Conservation (phyloP, 92 coral and sea anemone genomes). For the Palythoa heliodiscus region DNA sequence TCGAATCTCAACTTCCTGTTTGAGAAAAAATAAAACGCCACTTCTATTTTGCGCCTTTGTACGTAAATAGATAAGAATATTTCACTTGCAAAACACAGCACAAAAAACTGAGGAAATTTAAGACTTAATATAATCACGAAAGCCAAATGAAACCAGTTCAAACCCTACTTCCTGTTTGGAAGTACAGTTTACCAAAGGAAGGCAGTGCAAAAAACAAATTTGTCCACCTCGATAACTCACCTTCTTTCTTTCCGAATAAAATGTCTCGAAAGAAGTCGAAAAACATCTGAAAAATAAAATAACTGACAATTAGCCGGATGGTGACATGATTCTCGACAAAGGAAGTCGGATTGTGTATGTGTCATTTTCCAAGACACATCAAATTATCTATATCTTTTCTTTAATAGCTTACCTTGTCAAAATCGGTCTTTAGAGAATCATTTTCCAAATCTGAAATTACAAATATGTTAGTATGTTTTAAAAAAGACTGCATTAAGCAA, state of each 20-base stretch:
- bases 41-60: background rate
- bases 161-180: constrained; percentile 33
- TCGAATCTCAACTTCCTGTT: no score
- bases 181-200: background rate
- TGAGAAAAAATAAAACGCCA: background rate
- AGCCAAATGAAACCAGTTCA: background rate
- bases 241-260: constrained; percentile 68
- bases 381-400: background rate
- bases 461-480: constrained; percentile 2
- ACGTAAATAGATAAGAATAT: background rate
- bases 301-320: background rate
- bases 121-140: background rate
- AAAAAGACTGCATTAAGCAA: background rate
- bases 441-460: constrained; percentile 55
- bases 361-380: constrained; percentile 27
- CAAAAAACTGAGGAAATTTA: background rate
- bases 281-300: constrained; percentile 76
- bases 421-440: constrained; percentile 54
- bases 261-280: constrained; percentile 94
- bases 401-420: constrained; percentile 54
- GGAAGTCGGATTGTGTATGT: background rate
- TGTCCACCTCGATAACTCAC: constrained; percentile 13
- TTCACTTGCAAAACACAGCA: background rate
- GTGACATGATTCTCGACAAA: constrained; percentile 9
- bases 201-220: background rate